Conservation (phyloP, 1,140 invertebrate species). For the Lordiphosa stackelbergi region DNA sequence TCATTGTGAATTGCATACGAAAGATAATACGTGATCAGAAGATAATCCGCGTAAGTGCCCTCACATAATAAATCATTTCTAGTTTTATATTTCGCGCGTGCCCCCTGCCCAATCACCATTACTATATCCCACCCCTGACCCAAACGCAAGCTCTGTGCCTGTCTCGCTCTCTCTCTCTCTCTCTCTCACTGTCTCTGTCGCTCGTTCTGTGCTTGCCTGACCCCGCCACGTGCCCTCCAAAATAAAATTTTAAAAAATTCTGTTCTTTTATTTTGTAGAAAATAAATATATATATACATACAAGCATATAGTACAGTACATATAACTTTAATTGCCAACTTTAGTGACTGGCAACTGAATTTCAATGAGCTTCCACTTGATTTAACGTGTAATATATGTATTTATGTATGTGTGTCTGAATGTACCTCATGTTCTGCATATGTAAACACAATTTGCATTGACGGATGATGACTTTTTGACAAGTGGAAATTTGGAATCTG, state of each 20-base stretch:
- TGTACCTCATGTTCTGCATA: conserved; percentile 28
- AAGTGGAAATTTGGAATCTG: conserved; percentile 9
- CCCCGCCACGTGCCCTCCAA: conserved; percentile 3
- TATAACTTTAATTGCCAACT: too few species aligned
- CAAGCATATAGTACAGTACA: too few species aligned
- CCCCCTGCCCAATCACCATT: conserved; percentile 24
- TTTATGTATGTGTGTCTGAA: conserved; percentile 8
- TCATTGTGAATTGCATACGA: conserved; percentile 89
- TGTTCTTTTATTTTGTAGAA: neutral
- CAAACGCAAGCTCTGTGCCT: conserved; percentile 7
- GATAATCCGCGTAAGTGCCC: conserved; percentile 86
- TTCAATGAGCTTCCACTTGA: conserved; percentile 30
- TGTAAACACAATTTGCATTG: conserved; percentile 41
- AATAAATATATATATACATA: too few species aligned
- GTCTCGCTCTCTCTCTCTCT: conserved; percentile 1
- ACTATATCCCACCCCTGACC: conserved; percentile 15
- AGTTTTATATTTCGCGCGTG: conserved; percentile 19
- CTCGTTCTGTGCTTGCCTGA: conserved; percentile 49
- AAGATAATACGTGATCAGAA: conserved; percentile 90
- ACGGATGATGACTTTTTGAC: conserved; percentile 27
- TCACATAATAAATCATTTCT: conserved; percentile 2
- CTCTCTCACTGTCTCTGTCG: conserved; percentile 5
- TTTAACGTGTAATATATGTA: conserved; percentile 31
- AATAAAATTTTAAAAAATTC: neutral
- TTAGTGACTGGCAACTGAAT: conserved; percentile 4